A percentile compares a stretch with the other conserved stretches of the same genome.
Evolutionary conservation across 2,888 invertebrate species (phyloP).

Genomic region (Lepidocyrtinus sp.): DNA sequence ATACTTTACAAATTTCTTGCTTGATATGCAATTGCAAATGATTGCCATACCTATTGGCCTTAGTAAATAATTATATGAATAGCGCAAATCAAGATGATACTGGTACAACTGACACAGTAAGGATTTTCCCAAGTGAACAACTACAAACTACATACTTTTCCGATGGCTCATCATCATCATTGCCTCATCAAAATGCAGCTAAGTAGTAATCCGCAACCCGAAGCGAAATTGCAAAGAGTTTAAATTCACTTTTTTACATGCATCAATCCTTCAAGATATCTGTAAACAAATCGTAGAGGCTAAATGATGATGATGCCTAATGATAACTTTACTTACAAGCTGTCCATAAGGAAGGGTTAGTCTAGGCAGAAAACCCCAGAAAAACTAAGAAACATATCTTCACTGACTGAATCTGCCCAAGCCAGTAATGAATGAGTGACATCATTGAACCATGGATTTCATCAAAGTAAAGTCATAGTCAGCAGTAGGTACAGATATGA

Average conservation of each 20-base stretch:
- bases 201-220: conserved; percentile 10
- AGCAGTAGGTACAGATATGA: not conserved
- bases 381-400: no score
- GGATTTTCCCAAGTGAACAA: not conserved
- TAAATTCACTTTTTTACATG: not conserved
- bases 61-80: no score
- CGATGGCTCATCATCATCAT: conserved; percentile 25
- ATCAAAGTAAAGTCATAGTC: conserved; percentile 21
- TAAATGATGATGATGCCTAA: conserved; percentile 3
- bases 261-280: not conserved
- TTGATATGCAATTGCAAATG: no score
- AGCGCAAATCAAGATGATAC: no score
- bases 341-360: no score
- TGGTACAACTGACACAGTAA: conserved; percentile 1
- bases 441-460: conserved; percentile 45
- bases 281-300: conserved; percentile 8
- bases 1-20: no score
- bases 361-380: no score
- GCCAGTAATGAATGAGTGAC: conserved; percentile 44
- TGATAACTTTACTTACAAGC: not conserved
- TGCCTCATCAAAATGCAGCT: conserved; percentile 11
- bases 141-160: conserved; percentile 38
- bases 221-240: conserved; percentile 1
- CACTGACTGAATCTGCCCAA: conserved; percentile 12
- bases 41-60: no score